Conservation (phyloP, 2,113 vertebrate species). For the Bothrops jararaca region DNA sequence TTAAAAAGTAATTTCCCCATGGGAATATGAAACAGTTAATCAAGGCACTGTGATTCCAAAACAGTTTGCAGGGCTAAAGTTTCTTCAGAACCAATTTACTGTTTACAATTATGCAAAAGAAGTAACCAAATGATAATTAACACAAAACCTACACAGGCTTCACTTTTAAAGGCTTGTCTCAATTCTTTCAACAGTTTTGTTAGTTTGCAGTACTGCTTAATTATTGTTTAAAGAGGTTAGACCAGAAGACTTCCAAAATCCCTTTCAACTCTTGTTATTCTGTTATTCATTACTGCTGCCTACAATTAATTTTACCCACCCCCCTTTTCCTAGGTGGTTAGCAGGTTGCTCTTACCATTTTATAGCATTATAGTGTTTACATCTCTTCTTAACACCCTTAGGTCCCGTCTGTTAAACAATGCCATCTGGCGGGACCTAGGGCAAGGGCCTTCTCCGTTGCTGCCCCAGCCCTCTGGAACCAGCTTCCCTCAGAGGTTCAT, state of each 20-base stretch:
- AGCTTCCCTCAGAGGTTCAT: too few relatives aligned
- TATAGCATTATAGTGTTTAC: too few relatives aligned
- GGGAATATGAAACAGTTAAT: constrained; percentile 44
- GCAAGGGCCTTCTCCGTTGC: too few relatives aligned
- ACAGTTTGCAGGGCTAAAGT: constrained; percentile 33
- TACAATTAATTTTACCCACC: too few relatives aligned
- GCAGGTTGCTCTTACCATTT: too few relatives aligned
- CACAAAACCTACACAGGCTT: constrained; percentile 11
- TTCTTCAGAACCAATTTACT: constrained; percentile 31
- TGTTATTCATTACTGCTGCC: not conserved
- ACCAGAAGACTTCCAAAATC: too few relatives aligned
- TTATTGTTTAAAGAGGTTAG: not conserved
- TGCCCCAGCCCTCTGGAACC: too few relatives aligned
- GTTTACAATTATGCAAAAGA: constrained; percentile 34
- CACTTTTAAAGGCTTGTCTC: not conserved
- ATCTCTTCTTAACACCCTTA: too few relatives aligned
- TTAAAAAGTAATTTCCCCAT: constrained; percentile 11
- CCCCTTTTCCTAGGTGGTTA: too few relatives aligned
- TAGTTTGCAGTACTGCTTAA: not conserved
- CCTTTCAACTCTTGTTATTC: too few relatives aligned
- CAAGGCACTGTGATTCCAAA: constrained; percentile 21
- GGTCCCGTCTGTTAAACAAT: too few relatives aligned
- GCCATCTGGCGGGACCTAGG: too few relatives aligned
- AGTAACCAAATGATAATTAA: constrained; percentile 26
- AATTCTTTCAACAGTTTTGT: not conserved